Conservation (phyloP, 2,888 invertebrate species). For the Agonopterix subpropinquella region DNA sequence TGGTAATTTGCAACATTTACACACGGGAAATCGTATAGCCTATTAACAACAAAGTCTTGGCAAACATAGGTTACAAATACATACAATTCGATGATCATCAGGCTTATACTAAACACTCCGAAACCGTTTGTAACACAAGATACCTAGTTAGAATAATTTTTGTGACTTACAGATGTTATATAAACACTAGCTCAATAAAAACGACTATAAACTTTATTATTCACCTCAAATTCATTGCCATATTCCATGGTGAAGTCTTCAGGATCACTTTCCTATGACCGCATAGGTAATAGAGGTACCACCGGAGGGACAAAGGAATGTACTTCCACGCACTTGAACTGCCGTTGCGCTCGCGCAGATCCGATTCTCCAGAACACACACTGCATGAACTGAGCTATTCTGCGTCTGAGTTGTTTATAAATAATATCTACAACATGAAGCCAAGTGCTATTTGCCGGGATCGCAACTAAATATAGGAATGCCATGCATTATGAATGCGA, state of each 20-base stretch:
- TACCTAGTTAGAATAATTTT: no score
- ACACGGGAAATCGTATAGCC: no score
- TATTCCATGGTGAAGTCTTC: slow-evolving; percentile 62
- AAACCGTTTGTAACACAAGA: no score
- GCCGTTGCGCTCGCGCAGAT: not conserved
- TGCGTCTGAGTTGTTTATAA: slow-evolving; percentile 53
- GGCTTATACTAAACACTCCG: no score
- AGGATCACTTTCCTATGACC: slow-evolving; percentile 22
- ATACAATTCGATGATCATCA: no score
- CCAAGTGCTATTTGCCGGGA: slow-evolving; percentile 46
- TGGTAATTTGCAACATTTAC: no score
- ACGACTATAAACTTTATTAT: not conserved
- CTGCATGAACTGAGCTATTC: slow-evolving; percentile 49
- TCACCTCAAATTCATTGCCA: slow-evolving; percentile 65
- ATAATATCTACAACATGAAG: slow-evolving; percentile 52
- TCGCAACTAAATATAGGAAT: slow-evolving; percentile 37
- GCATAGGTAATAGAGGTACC: not conserved
- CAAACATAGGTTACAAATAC: no score
- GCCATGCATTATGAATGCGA: not conserved
- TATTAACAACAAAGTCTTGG: no score
- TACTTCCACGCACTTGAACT: not conserved
- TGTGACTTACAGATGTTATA: no score
- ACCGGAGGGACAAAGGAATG: not conserved
- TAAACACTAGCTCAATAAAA: not conserved
- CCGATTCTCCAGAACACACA: slow-evolving; percentile 19